phyloP scores from a whole-genome alignment of 2,113 vertebrate species.

The Phalacrocorax carbo region DNA sequence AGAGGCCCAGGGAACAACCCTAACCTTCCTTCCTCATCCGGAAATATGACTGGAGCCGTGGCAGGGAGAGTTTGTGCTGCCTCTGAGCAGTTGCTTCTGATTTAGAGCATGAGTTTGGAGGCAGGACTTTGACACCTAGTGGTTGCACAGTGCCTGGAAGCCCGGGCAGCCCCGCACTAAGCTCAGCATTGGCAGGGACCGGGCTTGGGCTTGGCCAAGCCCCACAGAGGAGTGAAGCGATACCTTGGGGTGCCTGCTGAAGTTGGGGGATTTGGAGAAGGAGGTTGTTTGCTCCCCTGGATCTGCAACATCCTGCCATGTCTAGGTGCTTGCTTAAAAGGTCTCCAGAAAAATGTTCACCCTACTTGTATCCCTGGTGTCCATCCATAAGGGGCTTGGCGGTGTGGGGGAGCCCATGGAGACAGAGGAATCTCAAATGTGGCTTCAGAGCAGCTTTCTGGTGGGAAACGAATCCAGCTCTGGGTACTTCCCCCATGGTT shows the following conservation, averaged over 20 bases:
- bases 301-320: not conserved
- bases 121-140: not conserved
- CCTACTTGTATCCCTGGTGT: not conserved
- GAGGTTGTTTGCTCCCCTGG: not conserved
- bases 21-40: not conserved
- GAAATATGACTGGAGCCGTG: fast-evolving
- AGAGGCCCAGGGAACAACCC: not conserved
- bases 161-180: fast-evolving
- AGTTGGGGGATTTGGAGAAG: not conserved
- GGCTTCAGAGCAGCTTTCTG: not conserved
- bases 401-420: not conserved
- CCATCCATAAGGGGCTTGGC: not conserved
- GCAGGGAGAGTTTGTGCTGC: not conserved
- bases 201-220: not conserved
- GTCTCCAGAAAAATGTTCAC: not conserved
- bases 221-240: not conserved
- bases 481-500: not conserved
- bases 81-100: not conserved
- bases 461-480: not conserved
- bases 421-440: not conserved
- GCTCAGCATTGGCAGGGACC: fast-evolving
- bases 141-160: not conserved
- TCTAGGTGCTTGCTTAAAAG: not conserved
- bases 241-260: not conserved
- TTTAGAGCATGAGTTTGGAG: not conserved